Evolutionary conservation across 2,888 invertebrate species (phyloP).

Genomic region (Galerucella nymphaeae): DNA sequence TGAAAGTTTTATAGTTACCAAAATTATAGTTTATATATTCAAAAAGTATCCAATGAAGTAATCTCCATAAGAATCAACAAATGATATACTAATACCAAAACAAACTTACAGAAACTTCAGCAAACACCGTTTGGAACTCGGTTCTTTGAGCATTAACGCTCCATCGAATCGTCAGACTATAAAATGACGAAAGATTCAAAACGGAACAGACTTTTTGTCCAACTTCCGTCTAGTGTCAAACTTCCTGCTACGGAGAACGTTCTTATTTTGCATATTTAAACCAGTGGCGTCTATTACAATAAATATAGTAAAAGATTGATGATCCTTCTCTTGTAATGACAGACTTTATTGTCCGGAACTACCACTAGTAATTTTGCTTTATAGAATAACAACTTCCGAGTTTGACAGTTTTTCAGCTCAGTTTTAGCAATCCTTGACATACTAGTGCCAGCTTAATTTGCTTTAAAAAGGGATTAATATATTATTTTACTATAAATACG

Average conservation of each 20-base stretch:
- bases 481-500: neutral
- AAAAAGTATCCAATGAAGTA: neutral
- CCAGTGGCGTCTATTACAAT: conserved; percentile 3
- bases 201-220: conserved; percentile 59
- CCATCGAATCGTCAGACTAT: conserved; percentile 53
- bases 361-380: too few relatives aligned
- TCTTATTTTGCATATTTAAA: conserved; percentile 58
- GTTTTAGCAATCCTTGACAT: too few relatives aligned
- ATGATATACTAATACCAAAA: neutral
- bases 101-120: neutral
- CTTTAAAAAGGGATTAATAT: neutral
- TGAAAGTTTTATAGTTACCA: neutral
- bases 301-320: too few relatives aligned
- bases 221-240: conserved; percentile 51
- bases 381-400: too few relatives aligned
- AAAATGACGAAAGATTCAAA: conserved; percentile 59
- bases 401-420: too few relatives aligned
- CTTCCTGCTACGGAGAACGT: conserved; percentile 48
- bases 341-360: too few relatives aligned
- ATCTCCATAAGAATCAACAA: conserved; percentile 6
- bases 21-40: neutral
- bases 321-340: too few relatives aligned
- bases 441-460: too few relatives aligned
- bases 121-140: conserved; percentile 14
- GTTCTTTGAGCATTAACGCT: conserved; percentile 42